Conservation (phyloP, 2,888 invertebrate genomes). For the Operophtera brumata region DNA sequence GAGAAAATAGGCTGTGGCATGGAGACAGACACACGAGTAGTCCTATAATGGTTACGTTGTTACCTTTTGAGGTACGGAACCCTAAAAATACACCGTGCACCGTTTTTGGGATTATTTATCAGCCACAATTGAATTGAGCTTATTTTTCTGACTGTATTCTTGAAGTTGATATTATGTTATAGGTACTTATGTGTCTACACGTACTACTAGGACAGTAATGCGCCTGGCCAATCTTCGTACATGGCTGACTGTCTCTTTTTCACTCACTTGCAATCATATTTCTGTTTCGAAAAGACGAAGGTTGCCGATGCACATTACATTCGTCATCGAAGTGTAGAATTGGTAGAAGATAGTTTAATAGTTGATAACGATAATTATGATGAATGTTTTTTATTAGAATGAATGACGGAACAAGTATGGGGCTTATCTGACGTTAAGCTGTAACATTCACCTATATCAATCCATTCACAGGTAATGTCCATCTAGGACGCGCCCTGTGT, state of each 20-base stretch:
- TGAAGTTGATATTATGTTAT: neutral
- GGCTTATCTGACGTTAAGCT: too few species aligned
- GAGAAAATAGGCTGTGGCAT: too few species aligned
- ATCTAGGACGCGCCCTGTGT: too few species aligned
- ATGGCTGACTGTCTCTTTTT: neutral
- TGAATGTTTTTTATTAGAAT: neutral
- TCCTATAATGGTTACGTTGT: too few species aligned
- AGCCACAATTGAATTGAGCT: neutral
- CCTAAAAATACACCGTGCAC: neutral
- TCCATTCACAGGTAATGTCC: too few species aligned
- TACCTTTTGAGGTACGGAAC: too few species aligned
- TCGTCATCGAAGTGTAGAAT: neutral
- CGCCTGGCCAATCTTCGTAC: neutral
- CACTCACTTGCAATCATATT: neutral
- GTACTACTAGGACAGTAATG: too few species aligned
- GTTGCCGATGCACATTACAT: too few species aligned
- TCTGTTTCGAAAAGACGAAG: too few species aligned
- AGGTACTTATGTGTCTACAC: neutral
- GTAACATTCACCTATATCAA: too few species aligned
- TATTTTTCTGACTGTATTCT: neutral
- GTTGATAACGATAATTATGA: neutral
- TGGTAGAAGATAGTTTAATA: neutral
- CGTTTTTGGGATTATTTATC: conserved; percentile 25
- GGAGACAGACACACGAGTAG: too few species aligned
- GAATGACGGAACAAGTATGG: too few species aligned